Evolutionary conservation across 2,888 invertebrate genomes (phyloP).

Genomic region (Xylota segnis): DNA sequence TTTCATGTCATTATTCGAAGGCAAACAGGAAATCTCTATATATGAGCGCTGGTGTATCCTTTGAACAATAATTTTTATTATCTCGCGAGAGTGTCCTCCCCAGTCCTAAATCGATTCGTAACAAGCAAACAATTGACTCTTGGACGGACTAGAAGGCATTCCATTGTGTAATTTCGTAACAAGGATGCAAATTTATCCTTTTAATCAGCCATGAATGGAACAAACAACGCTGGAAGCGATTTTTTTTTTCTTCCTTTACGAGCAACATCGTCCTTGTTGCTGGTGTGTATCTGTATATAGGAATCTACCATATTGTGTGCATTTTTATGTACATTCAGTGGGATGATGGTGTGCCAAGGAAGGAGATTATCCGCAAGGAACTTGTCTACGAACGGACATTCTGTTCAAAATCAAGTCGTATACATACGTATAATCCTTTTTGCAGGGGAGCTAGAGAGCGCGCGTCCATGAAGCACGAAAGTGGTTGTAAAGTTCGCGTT

Average conservation of each 20-base stretch:
- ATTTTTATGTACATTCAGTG: conserved; percentile 21
- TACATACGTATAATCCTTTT: conserved; percentile 30
- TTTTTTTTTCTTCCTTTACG: conserved; percentile 27
- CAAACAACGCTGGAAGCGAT: conserved; percentile 16
- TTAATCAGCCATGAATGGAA: conserved; percentile 44
- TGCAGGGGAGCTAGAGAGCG: background rate
- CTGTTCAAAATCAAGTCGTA: conserved; percentile 32
- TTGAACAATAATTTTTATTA: conserved; percentile 46
- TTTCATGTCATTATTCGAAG: conserved; percentile 23
- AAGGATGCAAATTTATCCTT: conserved; percentile 62
- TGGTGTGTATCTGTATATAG: background rate
- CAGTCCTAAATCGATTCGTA: conserved; percentile 13
- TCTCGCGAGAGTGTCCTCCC: background rate
- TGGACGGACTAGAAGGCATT: background rate
- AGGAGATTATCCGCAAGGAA: conserved; percentile 25
- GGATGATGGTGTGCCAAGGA: background rate
- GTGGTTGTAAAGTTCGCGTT: conserved; percentile 37
- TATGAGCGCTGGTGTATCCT: background rate
- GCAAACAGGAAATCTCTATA: conserved; percentile 18
- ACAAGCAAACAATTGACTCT: conserved; percentile 39
- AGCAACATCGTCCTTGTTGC: background rate
- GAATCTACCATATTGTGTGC: conserved; percentile 31
- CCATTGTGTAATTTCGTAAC: conserved; percentile 19
- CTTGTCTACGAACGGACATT: conserved; percentile 23
- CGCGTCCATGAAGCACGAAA: conserved; percentile 23